These are phyloP conservation scores for Chymomyza costata DNA, from an alignment of 1,140 invertebrate genomes.

Conservation along the genomic window DNA sequence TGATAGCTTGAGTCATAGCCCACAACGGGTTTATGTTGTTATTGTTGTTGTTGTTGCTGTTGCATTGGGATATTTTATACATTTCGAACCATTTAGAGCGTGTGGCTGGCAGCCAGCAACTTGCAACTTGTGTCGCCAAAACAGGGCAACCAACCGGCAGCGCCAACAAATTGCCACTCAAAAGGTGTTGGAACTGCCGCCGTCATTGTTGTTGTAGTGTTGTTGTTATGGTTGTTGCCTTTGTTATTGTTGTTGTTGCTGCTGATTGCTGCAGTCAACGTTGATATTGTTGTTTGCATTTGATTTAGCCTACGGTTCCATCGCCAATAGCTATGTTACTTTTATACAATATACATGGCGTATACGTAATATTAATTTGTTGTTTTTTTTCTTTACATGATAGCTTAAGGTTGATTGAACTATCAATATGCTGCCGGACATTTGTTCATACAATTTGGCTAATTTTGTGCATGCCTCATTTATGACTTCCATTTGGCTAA, in stretches of 20 bases:
- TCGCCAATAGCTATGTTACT: constrained; percentile 54
- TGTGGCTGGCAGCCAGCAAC: constrained; percentile 30
- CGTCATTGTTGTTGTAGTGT: too few species aligned
- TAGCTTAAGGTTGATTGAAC: constrained; percentile 56
- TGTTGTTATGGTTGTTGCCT: constrained; percentile 27
- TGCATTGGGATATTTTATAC: not conserved
- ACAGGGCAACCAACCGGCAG: constrained; percentile 28
- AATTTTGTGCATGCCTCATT: constrained; percentile 57
- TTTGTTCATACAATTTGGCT: constrained; percentile 58
- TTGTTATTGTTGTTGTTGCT: constrained; percentile 24
- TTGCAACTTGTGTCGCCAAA: too few species aligned
- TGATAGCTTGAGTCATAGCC: constrained; percentile 68
- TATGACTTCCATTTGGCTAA: constrained; percentile 61
- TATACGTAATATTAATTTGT: constrained; percentile 70
- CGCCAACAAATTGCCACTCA: constrained; percentile 69
- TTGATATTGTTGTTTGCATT: not conserved
- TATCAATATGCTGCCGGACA: constrained; percentile 57
- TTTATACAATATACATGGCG: constrained; percentile 25
- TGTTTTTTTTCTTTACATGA: constrained; percentile 46
- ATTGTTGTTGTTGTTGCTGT: too few species aligned
- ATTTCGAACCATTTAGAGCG: constrained; percentile 20
- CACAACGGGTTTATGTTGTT: constrained; percentile 54
- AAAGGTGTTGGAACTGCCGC: constrained; percentile 65
- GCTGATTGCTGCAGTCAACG: not conserved
- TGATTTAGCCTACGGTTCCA: constrained; percentile 37